These are phyloP conservation scores for Drosophila macrospina DNA, from an alignment of 2,888 invertebrate species.

Conservation along the genomic window DNA sequence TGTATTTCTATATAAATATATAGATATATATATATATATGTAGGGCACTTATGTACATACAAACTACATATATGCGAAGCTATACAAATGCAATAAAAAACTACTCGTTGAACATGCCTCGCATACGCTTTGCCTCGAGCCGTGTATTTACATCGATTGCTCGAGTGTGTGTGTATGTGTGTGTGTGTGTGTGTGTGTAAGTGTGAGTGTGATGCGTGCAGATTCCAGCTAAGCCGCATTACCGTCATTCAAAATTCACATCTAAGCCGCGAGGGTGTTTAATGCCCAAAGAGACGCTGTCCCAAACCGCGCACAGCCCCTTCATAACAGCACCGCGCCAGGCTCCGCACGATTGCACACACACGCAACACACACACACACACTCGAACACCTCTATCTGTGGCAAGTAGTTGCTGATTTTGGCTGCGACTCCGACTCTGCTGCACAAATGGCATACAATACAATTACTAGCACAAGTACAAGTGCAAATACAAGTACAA, in stretches of 20 bases:
- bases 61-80: neutral
- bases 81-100: slow-evolving; percentile 32
- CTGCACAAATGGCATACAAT: slow-evolving; percentile 61
- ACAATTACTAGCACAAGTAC: slow-evolving; percentile 30
- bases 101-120: neutral
- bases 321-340: neutral
- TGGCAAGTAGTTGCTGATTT: slow-evolving; percentile 56
- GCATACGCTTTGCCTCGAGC: slow-evolving; percentile 12
- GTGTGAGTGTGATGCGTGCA: slow-evolving; percentile 33
- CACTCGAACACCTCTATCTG: slow-evolving; percentile 44
- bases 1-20: neutral
- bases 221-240: slow-evolving; percentile 69
- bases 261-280: slow-evolving; percentile 47
- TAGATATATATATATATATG: neutral
- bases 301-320: neutral
- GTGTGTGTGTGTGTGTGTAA: slow-evolving; percentile 8
- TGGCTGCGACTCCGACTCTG: slow-evolving; percentile 32
- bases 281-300: slow-evolving; percentile 15
- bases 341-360: slow-evolving; percentile 50
- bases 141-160: slow-evolving; percentile 48
- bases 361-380: slow-evolving; percentile 46
- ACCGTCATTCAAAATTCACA: slow-evolving; percentile 72
- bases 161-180: neutral
- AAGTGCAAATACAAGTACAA: slow-evolving; percentile 17
- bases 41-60: neutral